Evolutionary conservation across 2,797 vertebrate genomes (phyloP).

Genomic region (Thaleichthys pacificus): DNA sequence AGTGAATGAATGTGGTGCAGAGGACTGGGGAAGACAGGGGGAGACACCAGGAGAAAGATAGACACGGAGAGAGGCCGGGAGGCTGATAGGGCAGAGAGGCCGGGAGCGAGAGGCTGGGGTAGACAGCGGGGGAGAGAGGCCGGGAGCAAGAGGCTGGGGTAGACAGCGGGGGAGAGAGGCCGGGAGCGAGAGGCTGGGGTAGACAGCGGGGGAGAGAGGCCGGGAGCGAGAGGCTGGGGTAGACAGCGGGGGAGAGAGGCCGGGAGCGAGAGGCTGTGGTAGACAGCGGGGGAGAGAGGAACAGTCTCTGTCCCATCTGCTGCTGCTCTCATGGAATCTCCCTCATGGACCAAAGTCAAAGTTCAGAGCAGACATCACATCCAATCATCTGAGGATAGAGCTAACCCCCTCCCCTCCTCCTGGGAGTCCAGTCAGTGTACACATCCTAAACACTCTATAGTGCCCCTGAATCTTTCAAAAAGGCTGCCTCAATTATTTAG

Average conservation of each 20-base stretch:
- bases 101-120: not conserved
- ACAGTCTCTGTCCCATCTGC: not conserved
- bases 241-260: slow-evolving; percentile 4
- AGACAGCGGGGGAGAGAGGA: not conserved
- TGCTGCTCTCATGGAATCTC: not conserved
- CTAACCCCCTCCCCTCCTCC: not conserved
- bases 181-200: not conserved
- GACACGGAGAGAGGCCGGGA: not conserved
- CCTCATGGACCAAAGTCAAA: slow-evolving; percentile 33
- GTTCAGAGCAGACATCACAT: slow-evolving; percentile 38
- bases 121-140: too few relatives aligned
- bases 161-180: slow-evolving; percentile 13
- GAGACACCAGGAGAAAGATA: not conserved
- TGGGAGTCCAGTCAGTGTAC: slow-evolving; percentile 14
- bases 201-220: slow-evolving; percentile 4
- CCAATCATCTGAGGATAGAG: slow-evolving; percentile 21
- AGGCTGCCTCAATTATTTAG: slow-evolving; percentile 56
- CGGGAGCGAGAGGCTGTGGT: slow-evolving; percentile 29
- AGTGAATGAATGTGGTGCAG: not conserved
- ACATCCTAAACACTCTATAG: slow-evolving; percentile 19
- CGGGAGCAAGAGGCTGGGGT: not conserved
- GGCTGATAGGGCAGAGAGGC: not conserved
- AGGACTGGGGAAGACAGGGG: not conserved
- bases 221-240: not conserved
- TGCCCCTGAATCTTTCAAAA: slow-evolving; percentile 39